phyloP scores from a whole-genome alignment of 2,113 vertebrate genomes.

The Glareola pratincola region DNA sequence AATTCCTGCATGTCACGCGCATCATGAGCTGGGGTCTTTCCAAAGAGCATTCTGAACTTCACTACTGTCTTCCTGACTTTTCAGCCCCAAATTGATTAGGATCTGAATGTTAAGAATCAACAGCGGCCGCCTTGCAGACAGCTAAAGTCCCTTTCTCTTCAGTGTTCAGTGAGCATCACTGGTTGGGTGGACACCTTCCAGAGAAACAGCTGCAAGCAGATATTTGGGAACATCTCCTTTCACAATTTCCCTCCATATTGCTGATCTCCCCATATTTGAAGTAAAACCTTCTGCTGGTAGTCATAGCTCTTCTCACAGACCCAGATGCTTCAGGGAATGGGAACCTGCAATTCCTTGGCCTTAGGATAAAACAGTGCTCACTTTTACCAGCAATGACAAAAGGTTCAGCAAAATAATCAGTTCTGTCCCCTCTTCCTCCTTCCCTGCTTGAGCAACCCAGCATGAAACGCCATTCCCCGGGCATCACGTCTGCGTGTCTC shows the following conservation, averaged over 20 bases:
- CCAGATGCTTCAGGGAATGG: not conserved
- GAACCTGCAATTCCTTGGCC: not conserved
- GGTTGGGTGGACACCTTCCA: not conserved
- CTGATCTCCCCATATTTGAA: not conserved
- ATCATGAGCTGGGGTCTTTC: not conserved
- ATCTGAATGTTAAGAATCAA: not conserved
- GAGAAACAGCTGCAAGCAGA: not conserved
- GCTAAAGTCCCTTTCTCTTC: not conserved
- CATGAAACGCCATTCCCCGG: fast-evolving
- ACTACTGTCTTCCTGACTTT: not conserved
- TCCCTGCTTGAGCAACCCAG: not conserved
- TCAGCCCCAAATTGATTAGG: not conserved
- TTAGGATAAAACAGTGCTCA: not conserved
- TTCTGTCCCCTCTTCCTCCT: not conserved
- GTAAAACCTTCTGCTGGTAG: not conserved
- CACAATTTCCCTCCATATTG: not conserved
- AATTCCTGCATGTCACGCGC: not conserved
- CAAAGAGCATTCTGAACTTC: not conserved
- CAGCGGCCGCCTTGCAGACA: not conserved
- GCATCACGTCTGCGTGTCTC: not conserved
- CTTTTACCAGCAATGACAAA: not conserved
- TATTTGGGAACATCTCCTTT: not conserved
- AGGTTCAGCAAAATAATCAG: not conserved
- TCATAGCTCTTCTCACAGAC: not conserved
- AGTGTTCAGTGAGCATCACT: not conserved